Base-by-base conservation (phyloP, 2,113 vertebrate genomes). In the Hippocampus abdominalis region DNA sequence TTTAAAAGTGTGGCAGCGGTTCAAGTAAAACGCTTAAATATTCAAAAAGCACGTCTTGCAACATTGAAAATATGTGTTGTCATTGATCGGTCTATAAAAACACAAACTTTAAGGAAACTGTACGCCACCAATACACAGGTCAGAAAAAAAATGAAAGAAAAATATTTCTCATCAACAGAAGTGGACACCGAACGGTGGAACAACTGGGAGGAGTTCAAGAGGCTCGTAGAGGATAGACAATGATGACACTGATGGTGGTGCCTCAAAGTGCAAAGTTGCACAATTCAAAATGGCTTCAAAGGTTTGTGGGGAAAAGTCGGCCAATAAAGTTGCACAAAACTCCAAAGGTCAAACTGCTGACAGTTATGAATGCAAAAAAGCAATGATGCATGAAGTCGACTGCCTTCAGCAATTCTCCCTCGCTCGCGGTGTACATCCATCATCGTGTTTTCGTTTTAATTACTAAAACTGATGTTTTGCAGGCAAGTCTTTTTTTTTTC, bases 1-100 rank as follows among this genome's bases (percentile, higher is more conserved):
- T 76, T 39, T 65, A 78, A 78, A 36, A 40, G 69, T 59, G 69
- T 1, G 27, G 56, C 25, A 70, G 54, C 36, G 21, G 62, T 40
- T 53, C 46, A 48, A 59, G 44, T 36, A 64, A 71, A 71, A 64
- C 21, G 49, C 56, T 71, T 68, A 16, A 23, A 60, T 36, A 36
- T 32, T 29, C 74, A 11, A 27, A 27, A 32, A 5, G 49, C 59
- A 12, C 49, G 46, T 13, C 16, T 8, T 51, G 16, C 54, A 54
- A 57, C 23, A 57, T 25, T 27, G 54, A 27, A 12, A 57, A 13
- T 57, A 57, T 57, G 12, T 57, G 12, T 32, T 9, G 1, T 13
- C 9, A 59, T 6, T 27, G 13, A 46, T 62, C 23, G 15, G 6
- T 23, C 42, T 16, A 48, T 18, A 49, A 64, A 64, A 10, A 44